Evolutionary conservation across 2,113 vertebrate species (phyloP).

Genomic region (Rhizomys pruinosus): DNA sequence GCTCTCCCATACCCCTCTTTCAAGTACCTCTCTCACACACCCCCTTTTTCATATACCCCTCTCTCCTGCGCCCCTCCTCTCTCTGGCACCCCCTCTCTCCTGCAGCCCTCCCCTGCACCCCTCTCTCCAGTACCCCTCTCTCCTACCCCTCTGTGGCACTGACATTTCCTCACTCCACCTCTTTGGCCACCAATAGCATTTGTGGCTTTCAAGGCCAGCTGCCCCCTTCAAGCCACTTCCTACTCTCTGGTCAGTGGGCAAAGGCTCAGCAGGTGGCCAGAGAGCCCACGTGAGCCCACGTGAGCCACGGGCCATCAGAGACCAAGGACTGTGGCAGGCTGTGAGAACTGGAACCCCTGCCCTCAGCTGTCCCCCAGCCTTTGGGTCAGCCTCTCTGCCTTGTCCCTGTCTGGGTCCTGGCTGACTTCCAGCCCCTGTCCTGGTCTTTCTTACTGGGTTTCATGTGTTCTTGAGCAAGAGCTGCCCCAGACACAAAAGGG

Average conservation of each 20-base stretch:
- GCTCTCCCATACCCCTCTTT: neutral
- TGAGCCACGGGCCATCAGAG: rapidly evolving
- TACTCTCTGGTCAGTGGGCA: rapidly evolving
- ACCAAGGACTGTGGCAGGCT: neutral
- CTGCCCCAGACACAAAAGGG: too few relatives aligned
- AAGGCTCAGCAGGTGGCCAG: neutral
- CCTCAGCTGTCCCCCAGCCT: neutral
- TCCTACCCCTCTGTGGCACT: neutral
- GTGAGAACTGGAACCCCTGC: too few relatives aligned
- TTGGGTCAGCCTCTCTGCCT: neutral
- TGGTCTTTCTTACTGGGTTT: neutral
- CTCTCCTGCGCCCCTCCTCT: too few relatives aligned
- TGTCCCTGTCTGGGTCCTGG: neutral
- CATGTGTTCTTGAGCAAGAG: too few relatives aligned
- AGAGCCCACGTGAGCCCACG: neutral
- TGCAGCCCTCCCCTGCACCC: too few relatives aligned
- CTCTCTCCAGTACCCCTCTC: neutral
- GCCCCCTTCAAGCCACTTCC: neutral
- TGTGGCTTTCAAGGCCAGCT: neutral
- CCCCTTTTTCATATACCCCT: too few relatives aligned
- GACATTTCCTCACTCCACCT: neutral
- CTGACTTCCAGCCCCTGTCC: neutral
- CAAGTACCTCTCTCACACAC: neutral
- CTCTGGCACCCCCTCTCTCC: neutral
- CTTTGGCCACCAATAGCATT: neutral